Evolutionary conservation across 2,888 invertebrate genomes (phyloP), one percentile per base, ranked within the genome.

Genomic region (Anarsia innoxiella): DNA sequence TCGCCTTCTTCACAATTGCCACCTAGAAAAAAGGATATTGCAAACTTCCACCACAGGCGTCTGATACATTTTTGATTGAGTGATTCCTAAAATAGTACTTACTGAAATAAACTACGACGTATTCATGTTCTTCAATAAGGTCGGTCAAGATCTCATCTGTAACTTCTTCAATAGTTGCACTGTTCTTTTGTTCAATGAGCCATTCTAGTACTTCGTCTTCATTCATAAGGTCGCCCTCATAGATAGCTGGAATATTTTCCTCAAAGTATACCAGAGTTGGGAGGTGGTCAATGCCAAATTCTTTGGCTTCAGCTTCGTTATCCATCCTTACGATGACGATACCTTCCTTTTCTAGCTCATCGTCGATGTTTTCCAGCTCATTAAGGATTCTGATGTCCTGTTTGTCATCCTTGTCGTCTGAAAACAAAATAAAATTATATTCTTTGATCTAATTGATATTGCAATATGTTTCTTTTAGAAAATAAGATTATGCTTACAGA

Each of bases 91-190:
- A n/a, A n/a, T 19, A 28, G 12, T 44, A 88, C 90, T 87, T 76
- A 91, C 95, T 95, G 82, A 96, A 96, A 70, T 94, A 95, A 2
- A 94, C 95, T n/a, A 95, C 94, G 27, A 96, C 95, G 67, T 96
- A 96, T 86, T 95, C 95, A 59, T 95, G 94, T 61, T 95, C 94
- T 48, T 93, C 93, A 52, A 96, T 94, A 14, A 96, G 87, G 57
- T 93, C 92, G 42, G 88, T 87, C 14, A 96, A 77, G 55, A 96
- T 95, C 82, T 96, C 95, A 68, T 96, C 96, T 2, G 95, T 95
- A 26, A 96, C 95, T 82, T 96, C 96, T 79, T 96, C 96, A 55
- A 96, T 96, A 3, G 96, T 96, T 5, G 95, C 95, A 1, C 92
- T 91, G 60, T 91, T 91, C 73, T 96, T 95, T 63, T 96, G 95